phyloP scores from a whole-genome alignment of 2,113 vertebrate species.

The Dasyornis broadbenti region DNA sequence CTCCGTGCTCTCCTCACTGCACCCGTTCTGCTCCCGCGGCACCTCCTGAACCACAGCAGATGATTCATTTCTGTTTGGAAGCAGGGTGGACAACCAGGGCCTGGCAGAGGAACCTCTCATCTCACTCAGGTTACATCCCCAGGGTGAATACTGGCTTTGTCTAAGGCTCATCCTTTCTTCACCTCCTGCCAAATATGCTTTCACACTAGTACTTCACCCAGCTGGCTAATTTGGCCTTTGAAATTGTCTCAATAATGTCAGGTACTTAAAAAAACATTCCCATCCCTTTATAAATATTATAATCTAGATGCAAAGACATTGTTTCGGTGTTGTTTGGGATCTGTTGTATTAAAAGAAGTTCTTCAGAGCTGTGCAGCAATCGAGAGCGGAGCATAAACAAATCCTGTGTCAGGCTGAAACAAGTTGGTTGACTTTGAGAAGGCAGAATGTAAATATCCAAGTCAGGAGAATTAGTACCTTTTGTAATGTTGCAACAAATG shows the following conservation, averaged over 20 bases:
- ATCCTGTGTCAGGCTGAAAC: conserved; percentile 42
- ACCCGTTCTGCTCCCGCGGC: background rate
- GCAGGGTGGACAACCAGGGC: conserved; percentile 9
- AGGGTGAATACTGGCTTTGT: conserved; percentile 23
- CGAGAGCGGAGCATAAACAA: conserved; percentile 8
- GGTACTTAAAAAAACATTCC: conserved; percentile 46
- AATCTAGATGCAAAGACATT: conserved; percentile 23
- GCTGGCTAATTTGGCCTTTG: conserved; percentile 48
- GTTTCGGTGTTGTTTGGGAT: conserved; percentile 8
- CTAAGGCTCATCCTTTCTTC: background rate
- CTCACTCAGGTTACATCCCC: conserved; percentile 19
- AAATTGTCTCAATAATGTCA: conserved; percentile 45
- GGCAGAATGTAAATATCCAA: conserved; percentile 35
- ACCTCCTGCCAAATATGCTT: conserved; percentile 48
- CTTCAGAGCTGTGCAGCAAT: background rate
- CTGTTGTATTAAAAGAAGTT: background rate
- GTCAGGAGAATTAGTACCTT: conserved; percentile 8
- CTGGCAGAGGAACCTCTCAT: background rate
- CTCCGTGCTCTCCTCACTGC: background rate
- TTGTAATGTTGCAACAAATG: background rate
- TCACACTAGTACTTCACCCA: conserved; percentile 1
- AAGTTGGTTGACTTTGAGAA: conserved; percentile 33
- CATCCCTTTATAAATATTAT: conserved; percentile 61
- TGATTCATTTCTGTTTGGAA: conserved; percentile 50
- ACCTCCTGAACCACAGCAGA: conserved; percentile 34